These are phyloP conservation scores for Bruchidius siliquastri DNA, from an alignment of 2,888 invertebrate species.

Conservation along the genomic window DNA sequence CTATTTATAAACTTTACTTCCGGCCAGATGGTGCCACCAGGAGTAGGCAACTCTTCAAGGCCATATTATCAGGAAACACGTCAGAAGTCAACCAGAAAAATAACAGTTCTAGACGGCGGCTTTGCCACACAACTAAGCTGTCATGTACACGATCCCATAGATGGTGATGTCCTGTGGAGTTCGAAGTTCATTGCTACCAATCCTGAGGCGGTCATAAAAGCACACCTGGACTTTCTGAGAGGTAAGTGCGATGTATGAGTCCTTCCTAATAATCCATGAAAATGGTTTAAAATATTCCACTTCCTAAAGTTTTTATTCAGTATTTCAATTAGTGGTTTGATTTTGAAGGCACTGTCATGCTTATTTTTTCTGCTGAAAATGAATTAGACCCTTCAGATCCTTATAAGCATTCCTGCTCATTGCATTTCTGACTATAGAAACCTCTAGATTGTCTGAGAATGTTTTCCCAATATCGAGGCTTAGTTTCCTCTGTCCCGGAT, in stretches of 20 bases:
- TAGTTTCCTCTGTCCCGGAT: too few species aligned
- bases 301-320: too few species aligned
- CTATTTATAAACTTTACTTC: neutral
- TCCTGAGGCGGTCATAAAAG: conserved; percentile 71
- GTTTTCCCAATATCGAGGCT: too few species aligned
- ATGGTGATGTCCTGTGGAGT: conserved; percentile 87
- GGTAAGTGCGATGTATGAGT: conserved; percentile 46
- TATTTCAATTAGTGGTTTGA: too few species aligned
- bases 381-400: too few species aligned
- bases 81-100: conserved; percentile 7
- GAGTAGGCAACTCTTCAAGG: conserved; percentile 30
- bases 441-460: too few species aligned
- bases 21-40: conserved; percentile 35
- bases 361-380: too few species aligned
- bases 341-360: too few species aligned
- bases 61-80: neutral
- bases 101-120: conserved; percentile 63
- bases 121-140: conserved; percentile 77
- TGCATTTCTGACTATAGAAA: too few species aligned
- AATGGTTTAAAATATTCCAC: too few species aligned
- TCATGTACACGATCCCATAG: conserved; percentile 69
- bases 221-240: conserved; percentile 77
- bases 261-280: too few species aligned
- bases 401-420: too few species aligned
- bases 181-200: conserved; percentile 75